A percentile compares a stretch with the other conserved stretches of the same genome.
phyloP scores from a whole-genome alignment of 1,140 invertebrate genomes.

The Anthonomus grandis region DNA sequence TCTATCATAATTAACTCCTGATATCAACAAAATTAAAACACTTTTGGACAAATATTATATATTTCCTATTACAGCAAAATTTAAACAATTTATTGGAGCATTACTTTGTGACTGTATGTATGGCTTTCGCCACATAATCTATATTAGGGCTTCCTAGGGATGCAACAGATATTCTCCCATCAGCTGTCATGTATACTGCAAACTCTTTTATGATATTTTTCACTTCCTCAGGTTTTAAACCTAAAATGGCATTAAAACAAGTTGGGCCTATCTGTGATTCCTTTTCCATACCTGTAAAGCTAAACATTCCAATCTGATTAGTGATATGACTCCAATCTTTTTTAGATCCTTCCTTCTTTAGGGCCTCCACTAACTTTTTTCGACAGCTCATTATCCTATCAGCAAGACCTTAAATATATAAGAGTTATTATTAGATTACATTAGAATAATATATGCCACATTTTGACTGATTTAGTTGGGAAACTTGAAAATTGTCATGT shows the following conservation, averaged over 20 bases:
- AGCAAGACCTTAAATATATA: slow-evolving; percentile 78
- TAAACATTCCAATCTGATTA: slow-evolving; percentile 99
- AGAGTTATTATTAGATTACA: background rate
- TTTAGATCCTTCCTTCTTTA: slow-evolving; percentile 89
- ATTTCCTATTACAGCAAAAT: slow-evolving; percentile 41
- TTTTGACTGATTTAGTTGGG: background rate
- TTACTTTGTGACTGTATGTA: slow-evolving; percentile 83
- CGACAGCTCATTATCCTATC: slow-evolving; percentile 93
- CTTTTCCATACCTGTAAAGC: slow-evolving; percentile 86
- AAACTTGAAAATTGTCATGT: no score
- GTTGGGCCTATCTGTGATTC: background rate
- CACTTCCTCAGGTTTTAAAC: slow-evolving; percentile 59
- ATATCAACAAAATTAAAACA: background rate
- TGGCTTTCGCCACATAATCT: slow-evolving; percentile 85
- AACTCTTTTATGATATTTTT: slow-evolving; percentile 86
- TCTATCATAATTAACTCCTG: no score
- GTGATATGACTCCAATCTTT: slow-evolving; percentile 98
- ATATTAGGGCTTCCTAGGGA: slow-evolving; percentile 94
- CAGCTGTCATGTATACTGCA: slow-evolving; percentile 95
- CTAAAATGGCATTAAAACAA: slow-evolving; percentile 55
- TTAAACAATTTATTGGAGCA: background rate
- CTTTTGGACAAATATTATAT: background rate
- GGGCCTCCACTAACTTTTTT: slow-evolving; percentile 66
- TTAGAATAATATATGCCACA: background rate
- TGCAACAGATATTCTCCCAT: slow-evolving; percentile 97